phyloP scores from a whole-genome alignment of 2,888 invertebrate genomes.

The Trachelus stipa region DNA sequence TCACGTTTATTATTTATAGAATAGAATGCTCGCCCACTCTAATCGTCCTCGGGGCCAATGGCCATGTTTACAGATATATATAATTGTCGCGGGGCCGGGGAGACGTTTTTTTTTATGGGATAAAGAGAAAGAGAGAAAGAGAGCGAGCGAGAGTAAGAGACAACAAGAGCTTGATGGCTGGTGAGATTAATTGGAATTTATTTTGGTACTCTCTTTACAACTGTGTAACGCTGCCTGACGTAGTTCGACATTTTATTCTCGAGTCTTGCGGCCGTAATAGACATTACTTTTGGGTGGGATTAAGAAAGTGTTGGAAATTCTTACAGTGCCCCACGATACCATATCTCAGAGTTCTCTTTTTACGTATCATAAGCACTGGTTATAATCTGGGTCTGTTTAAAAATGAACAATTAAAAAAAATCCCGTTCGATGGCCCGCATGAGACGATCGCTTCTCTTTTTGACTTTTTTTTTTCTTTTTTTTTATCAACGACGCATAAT shows the following conservation, averaged over 20 bases:
- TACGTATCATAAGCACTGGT: neutral
- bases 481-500: neutral
- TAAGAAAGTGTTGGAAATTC: neutral
- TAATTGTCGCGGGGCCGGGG: neutral
- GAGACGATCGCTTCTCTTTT: neutral
- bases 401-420: neutral
- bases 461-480: neutral
- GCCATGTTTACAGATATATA: constrained; percentile 39
- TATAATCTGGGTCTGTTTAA: neutral
- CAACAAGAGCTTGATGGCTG: too few species aligned
- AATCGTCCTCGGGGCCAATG: constrained; percentile 34
- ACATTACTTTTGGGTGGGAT: neutral
- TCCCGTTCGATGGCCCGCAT: neutral
- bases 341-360: neutral
- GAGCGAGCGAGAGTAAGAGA: constrained; percentile 11
- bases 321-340: neutral
- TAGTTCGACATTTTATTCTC: neutral
- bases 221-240: neutral
- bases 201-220: neutral
- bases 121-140: constrained; percentile 10
- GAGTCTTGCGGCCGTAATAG: neutral
- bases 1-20: constrained; percentile 25
- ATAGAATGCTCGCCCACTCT: constrained; percentile 26
- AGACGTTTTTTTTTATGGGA: constrained; percentile 3
- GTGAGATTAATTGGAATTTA: too few species aligned